A percentile compares a stretch with the other conserved stretches of the same genome.
phyloP scores from a whole-genome alignment of 2,888 invertebrate species.

The Melangyna quadrimaculata region DNA sequence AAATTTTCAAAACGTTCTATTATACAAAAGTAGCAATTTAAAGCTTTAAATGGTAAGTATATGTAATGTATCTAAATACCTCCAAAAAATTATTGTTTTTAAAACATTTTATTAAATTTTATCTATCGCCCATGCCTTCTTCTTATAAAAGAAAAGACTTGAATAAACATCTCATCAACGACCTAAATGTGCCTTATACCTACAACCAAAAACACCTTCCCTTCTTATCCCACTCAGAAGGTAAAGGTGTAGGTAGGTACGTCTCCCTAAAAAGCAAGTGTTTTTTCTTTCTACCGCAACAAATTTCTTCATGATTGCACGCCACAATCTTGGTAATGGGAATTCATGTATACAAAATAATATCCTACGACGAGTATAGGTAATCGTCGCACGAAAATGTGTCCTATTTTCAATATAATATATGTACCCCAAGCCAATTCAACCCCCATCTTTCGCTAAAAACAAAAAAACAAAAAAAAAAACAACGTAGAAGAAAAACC shows the following conservation, averaged over 20 bases:
- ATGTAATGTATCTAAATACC: neutral
- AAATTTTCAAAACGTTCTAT: neutral
- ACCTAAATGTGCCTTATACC: neutral
- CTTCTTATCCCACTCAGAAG: too few relatives aligned
- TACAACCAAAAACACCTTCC: neutral
- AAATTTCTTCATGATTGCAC: conserved; percentile 19
- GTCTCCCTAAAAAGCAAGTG: neutral
- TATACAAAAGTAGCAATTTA: neutral
- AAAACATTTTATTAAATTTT: neutral
- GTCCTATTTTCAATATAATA: conserved; percentile 19
- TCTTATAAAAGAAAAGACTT: neutral
- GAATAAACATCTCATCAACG: neutral
- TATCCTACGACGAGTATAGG: neutral
- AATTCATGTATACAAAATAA: neutral
- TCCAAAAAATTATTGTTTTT: neutral
- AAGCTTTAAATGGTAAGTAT: neutral
- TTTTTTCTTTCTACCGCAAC: neutral
- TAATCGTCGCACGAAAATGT: neutral
- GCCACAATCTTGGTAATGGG: conserved; percentile 5
- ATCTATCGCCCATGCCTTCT: neutral
- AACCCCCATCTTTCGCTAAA: neutral
- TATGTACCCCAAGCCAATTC: conserved; percentile 1
- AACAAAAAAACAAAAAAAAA: neutral
- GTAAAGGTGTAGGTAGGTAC: too few relatives aligned
- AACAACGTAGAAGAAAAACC: neutral